Evolutionary conservation across 2,888 invertebrate genomes (phyloP), one percentile per base, ranked within the genome.

Genomic region (Theretra japonica): DNA sequence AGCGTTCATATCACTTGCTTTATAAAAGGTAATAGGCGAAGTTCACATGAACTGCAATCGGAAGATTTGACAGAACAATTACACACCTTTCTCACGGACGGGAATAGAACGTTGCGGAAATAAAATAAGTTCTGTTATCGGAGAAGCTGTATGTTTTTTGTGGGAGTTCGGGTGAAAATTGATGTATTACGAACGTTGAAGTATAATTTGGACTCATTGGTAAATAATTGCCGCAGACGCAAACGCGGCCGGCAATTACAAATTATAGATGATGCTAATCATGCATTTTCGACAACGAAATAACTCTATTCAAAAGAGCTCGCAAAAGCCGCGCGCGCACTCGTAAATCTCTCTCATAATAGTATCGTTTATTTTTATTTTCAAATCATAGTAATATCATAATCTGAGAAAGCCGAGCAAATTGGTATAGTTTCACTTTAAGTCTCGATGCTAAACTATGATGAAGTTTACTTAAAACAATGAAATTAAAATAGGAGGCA

Each of bases 401-500:
- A 59, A 58, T 48, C 41, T 65, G 65, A 65, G 65, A 65, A 65
- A 65, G 65, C 65, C 41, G 48, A 48, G 65, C 15, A 65, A 65
- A 48, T 65, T 65, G 41, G 23, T 23, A 65, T 25, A 65, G 65
- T 65, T 65, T 65, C 23, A 48, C 65, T 65, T 48, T 65, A 30
- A 33, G 62, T 33, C 21, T 65, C 48, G 23, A 65, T 65, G 41
- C 41, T 72, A 72, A 69, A 70, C 69, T 70, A 77, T 76, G 74
- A 74, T 74, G 68, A 68, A 70, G 73, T 75, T 62, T 60, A 15
- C 41, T 69, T 48, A 58, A 75, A 73, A 73, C 41, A 74, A 75
- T 71, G 30, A 33, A 65, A 70, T 68, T 56, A 33, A 72, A 70
- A 65, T 60, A 70, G 71, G 75, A 78, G 80, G 75, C 75, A 77